Base-by-base conservation (phyloP, 2,888 invertebrate genomes). In the Carterocephalus palaemon region DNA sequence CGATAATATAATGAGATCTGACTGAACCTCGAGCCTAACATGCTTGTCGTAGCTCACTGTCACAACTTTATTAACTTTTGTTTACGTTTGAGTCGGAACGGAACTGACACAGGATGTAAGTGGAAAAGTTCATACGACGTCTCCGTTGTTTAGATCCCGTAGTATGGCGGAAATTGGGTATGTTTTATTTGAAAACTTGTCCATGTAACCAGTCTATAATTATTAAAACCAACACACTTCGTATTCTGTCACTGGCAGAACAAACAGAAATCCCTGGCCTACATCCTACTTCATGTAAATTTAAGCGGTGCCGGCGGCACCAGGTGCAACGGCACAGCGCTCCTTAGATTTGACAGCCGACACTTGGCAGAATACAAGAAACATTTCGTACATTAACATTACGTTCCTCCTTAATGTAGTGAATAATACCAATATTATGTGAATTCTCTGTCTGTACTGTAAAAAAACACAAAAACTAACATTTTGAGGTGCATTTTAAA, bases 11-110 rank as follows among this genome's bases (percentile, higher is more conserved):
- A 39, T 31, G 16, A 39, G 22, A 20, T 46, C 51, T 49, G 54
- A 55, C 59, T 49, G 56, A 57, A 56, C 53, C 53, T 51, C 19
- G 51, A 17, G 29, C 58, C 67, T 69, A 69, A 68, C 60, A 52
- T 52, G 52, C 48, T 39, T 46, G 51, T 50, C 62, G 61, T 59
- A 59, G 58, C 60, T 60, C 62, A 60, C 56, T 57, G 67, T 62
- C 62, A 53, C 60, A 73, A 70, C 61, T 74, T 70, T 53, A 60
- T 47, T 64, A 64, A 64, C 64, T 43, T 64, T 67, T 68, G 70
- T 73, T 71, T 72, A 70, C 66, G 64, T 65, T 62, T 61, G 70
- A 69, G 70, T 72, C 69, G 57, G 62, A 57, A 60, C 47, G 60
- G 57, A n/a, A 61, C 55, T 62, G 71, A 67, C 66, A 65, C 55